Evolutionary conservation across 2,113 vertebrate species (phyloP).

Genomic region (Melospiza georgiana): DNA sequence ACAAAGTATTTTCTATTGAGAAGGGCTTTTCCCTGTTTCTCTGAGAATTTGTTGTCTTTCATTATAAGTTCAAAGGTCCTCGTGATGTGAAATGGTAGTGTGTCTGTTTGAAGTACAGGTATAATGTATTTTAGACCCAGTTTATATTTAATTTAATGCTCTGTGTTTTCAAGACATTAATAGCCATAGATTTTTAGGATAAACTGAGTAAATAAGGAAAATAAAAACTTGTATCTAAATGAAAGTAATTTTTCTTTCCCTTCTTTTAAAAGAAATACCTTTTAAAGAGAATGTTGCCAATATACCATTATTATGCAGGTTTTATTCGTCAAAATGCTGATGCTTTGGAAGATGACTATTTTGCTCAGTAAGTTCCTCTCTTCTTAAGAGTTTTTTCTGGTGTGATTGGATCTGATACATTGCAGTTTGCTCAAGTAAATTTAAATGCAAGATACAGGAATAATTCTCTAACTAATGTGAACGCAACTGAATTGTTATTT

Average conservation of each 20-base stretch:
- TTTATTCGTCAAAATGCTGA: conserved; percentile 64
- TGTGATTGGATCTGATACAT: background rate
- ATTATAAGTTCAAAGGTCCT: background rate
- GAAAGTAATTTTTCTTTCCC: conserved; percentile 35
- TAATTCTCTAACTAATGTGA: background rate
- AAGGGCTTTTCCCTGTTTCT: background rate
- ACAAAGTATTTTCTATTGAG: background rate
- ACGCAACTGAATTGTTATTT: background rate
- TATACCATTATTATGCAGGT: conserved; percentile 75
- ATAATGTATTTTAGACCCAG: background rate
- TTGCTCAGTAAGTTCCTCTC: conserved; percentile 72
- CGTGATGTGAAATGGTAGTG: background rate
- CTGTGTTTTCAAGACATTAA: background rate
- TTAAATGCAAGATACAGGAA: background rate
- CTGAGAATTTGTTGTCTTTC: background rate
- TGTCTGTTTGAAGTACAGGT: background rate
- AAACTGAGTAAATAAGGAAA: background rate
- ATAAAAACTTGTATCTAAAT: background rate
- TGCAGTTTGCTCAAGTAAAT: background rate
- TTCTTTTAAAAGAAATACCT: conserved; percentile 80
- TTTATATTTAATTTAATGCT: background rate
- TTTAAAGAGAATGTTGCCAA: conserved; percentile 73
- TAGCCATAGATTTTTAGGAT: background rate
- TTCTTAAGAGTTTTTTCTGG: background rate
- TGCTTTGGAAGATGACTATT: conserved; percentile 63